A percentile compares a stretch with the other conserved stretches of the same genome.
phyloP scores from a whole-genome alignment of 2,888 invertebrate species.

The Parnassius orleans region DNA sequence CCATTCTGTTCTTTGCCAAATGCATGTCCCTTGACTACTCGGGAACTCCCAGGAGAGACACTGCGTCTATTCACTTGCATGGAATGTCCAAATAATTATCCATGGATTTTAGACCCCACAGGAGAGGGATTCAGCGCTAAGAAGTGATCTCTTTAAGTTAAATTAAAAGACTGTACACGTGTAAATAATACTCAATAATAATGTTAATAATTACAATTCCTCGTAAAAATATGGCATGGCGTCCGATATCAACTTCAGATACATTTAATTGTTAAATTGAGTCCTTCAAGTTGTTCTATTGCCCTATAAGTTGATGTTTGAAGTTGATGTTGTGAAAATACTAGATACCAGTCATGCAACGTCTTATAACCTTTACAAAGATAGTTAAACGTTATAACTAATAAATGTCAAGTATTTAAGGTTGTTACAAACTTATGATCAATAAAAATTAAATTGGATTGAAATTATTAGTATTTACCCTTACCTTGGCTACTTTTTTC shows the following conservation, averaged over 20 bases:
- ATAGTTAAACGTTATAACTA: slow-evolving; percentile 39
- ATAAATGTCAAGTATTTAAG: slow-evolving; percentile 43
- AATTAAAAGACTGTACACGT: slow-evolving; percentile 77
- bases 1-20: slow-evolving; percentile 96
- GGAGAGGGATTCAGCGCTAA: slow-evolving; percentile 95
- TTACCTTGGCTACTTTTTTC: no score
- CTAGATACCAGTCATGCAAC: slow-evolving; percentile 34
- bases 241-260: slow-evolving; percentile 38
- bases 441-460: slow-evolving; percentile 41
- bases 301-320: slow-evolving; percentile 36
- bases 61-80: slow-evolving; percentile 96
- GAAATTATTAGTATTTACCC: slow-evolving; percentile 15
- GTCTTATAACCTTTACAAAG: slow-evolving; percentile 38
- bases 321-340: slow-evolving; percentile 30
- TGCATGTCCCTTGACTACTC: slow-evolving; percentile 92
- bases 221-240: slow-evolving; percentile 49
- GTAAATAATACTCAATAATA: slow-evolving; percentile 80
- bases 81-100: slow-evolving; percentile 97
- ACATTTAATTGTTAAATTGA: slow-evolving; percentile 27
- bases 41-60: slow-evolving; percentile 95
- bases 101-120: slow-evolving; percentile 96
- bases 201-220: slow-evolving; percentile 60
- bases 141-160: slow-evolving; percentile 83
- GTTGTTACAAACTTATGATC: slow-evolving; percentile 46
- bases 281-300: slow-evolving; percentile 24